Percentiles rank a stretch among this genome's conserved stretches.
These are phyloP conservation scores for Bombus waltoni DNA, from an alignment of 1,140 invertebrate genomes.

Conservation along the genomic window DNA sequence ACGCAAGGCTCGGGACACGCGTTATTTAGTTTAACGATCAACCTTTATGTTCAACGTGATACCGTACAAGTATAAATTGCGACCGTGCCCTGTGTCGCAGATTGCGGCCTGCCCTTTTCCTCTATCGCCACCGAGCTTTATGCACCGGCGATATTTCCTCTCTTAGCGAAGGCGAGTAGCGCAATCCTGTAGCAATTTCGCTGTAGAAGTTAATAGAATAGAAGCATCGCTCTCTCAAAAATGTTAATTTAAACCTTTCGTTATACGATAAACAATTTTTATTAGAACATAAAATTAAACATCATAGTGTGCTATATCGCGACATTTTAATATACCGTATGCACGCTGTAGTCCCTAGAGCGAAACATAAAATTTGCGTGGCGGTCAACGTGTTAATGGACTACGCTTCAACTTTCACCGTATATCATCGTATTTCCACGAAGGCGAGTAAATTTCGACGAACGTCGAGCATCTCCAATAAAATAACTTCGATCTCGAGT, in stretches of 20 bases:
- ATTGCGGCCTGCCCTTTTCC: background rate
- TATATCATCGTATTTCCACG: background rate
- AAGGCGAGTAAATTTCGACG: background rate
- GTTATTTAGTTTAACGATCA: conserved; percentile 36
- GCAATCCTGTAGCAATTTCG: background rate
- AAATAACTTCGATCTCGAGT: background rate
- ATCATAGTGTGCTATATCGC: no score
- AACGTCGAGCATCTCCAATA: background rate
- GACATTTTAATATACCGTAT: no score
- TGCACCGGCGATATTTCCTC: background rate
- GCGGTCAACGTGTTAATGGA: no score
- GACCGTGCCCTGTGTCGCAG: conserved; percentile 3
- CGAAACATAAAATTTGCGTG: no score
- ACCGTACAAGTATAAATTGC: conserved; percentile 24
- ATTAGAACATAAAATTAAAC: no score
- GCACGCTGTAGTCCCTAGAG: no score
- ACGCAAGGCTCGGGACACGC: conserved; percentile 11
- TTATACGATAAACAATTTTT: background rate
- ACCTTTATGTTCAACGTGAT: conserved; percentile 43
- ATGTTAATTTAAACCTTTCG: background rate
- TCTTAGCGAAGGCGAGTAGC: background rate
- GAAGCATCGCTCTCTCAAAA: background rate
- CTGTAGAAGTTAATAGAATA: background rate
- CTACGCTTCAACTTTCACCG: no score
- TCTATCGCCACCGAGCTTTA: background rate